Evolutionary conservation across 2,797 vertebrate genomes (phyloP).

Genomic region (Graptemys geographica): DNA sequence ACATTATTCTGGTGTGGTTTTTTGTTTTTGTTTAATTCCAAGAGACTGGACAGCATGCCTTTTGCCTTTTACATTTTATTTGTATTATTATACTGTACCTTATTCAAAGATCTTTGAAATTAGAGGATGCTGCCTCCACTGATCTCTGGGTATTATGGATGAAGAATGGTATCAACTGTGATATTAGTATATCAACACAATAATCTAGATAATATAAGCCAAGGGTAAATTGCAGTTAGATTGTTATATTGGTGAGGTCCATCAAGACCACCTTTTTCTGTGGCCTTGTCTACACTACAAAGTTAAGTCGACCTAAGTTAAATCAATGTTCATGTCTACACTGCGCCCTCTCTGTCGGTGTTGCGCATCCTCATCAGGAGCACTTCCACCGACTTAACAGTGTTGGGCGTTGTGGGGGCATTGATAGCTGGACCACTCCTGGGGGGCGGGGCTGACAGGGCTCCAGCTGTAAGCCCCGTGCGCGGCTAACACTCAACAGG

Average conservation of each 20-base stretch:
- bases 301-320: too few species aligned
- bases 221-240: neutral
- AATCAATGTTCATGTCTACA: too few species aligned
- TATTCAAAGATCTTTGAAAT: neutral
- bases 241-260: neutral
- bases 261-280: neutral
- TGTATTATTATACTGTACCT: neutral
- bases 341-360: too few species aligned
- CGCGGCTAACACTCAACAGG: too few species aligned
- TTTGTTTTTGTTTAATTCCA: neutral
- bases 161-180: neutral
- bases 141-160: neutral
- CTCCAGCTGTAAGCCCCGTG: too few species aligned
- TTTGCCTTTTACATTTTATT: neutral
- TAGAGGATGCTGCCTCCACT: neutral
- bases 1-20: neutral
- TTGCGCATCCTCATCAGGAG: too few species aligned
- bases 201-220: rapidly evolving
- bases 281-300: too few species aligned
- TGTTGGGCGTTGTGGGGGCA: too few species aligned
- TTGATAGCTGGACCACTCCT: too few species aligned
- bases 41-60: neutral
- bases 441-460: too few species aligned
- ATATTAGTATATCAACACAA: rapidly evolving
- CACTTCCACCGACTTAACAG: too few species aligned